These are phyloP conservation scores for Sinopyrophorus schimmeli DNA, from an alignment of 2,888 invertebrate genomes.

Conservation along the genomic window DNA sequence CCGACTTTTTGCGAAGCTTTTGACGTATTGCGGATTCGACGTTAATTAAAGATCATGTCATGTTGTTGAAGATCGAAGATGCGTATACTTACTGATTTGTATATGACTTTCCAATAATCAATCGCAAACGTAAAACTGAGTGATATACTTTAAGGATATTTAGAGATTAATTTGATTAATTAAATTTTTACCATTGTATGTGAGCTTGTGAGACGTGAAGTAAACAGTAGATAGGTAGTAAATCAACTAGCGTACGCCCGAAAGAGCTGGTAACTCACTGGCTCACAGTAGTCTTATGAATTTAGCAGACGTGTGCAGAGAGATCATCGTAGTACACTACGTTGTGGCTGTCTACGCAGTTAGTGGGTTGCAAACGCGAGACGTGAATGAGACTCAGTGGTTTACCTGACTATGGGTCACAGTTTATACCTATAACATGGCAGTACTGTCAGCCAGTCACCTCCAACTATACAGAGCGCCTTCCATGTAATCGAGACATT, in stretches of 20 bases:
- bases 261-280: constrained; percentile 52
- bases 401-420: constrained; percentile 55
- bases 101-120: constrained; percentile 14
- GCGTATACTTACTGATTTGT: constrained; percentile 15
- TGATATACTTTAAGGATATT: constrained; percentile 29
- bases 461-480: constrained; percentile 29
- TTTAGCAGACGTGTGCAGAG: constrained; percentile 52
- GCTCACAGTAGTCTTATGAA: constrained; percentile 51
- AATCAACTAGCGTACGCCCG: constrained; percentile 48
- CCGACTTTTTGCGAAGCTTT: no score
- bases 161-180: constrained; percentile 34
- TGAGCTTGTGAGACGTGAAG: constrained; percentile 53
- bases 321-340: constrained; percentile 48
- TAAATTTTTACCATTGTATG: constrained; percentile 50
- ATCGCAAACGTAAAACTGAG: constrained; percentile 16
- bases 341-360: constrained; percentile 52
- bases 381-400: constrained; percentile 49
- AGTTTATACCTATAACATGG: constrained; percentile 58
- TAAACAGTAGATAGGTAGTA: constrained; percentile 48
- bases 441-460: constrained; percentile 53
- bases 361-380: constrained; percentile 48
- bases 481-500: constrained; percentile 27
- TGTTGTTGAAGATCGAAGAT: no score
- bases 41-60: no score
- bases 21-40: no score